Conservation (phyloP, 2,888 invertebrate species). For the Ecliptopera silaceata region DNA sequence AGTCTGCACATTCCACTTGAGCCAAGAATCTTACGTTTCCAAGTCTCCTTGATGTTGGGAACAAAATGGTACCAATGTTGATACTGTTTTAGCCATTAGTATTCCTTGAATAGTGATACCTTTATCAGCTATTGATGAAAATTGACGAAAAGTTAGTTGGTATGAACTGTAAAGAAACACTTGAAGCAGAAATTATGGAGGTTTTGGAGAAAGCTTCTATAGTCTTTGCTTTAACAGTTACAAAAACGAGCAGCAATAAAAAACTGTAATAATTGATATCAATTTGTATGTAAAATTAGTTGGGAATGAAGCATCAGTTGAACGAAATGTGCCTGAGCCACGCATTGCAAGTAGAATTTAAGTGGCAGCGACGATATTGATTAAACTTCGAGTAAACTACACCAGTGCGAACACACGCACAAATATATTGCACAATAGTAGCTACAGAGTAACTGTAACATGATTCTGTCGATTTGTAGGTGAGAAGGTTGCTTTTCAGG, state of each 20-base stretch:
- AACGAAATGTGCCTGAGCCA: not conserved
- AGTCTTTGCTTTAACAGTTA: not conserved
- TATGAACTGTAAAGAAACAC: not conserved
- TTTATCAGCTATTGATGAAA: not conserved
- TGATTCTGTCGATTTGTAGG: not conserved
- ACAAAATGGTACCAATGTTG: not conserved
- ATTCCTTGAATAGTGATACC: no score
- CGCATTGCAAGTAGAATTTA: not conserved
- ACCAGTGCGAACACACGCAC: not conserved
- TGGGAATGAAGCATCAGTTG: not conserved
- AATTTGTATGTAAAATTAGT: slow-evolving; percentile 1
- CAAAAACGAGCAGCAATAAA: not conserved
- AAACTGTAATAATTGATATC: slow-evolving; percentile 2
- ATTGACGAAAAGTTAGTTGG: not conserved
- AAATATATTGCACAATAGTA: slow-evolving; percentile 10
- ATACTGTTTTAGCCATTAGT: slow-evolving; percentile 7
- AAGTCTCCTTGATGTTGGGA: slow-evolving; percentile 5
- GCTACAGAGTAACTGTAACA: not conserved
- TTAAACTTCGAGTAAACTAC: slow-evolving; percentile 14
- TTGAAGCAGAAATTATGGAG: not conserved
- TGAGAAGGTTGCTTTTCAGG: no score
- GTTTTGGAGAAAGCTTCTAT: not conserved
- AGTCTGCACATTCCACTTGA: slow-evolving; percentile 34
- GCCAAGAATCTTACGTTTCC: slow-evolving; percentile 13
- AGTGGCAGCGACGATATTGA: slow-evolving; percentile 13